phyloP scores from a whole-genome alignment of 2,113 vertebrate genomes.

The Bothrops jararaca region DNA sequence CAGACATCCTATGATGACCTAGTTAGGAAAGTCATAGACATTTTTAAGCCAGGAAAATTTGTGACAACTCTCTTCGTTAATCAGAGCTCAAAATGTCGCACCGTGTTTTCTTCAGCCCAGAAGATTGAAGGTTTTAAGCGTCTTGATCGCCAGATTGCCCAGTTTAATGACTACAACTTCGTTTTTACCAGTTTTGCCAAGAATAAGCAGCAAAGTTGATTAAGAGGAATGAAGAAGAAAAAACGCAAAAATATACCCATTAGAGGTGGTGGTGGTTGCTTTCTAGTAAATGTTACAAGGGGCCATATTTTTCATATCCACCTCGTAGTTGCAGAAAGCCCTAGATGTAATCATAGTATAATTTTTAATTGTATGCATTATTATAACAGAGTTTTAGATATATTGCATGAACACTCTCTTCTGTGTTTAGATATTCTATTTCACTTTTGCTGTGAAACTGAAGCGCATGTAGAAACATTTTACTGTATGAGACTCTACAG shows the following conservation, averaged over 20 bases:
- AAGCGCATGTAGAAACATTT: slow-evolving; percentile 96
- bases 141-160: slow-evolving; percentile 94
- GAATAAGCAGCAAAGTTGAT: slow-evolving; percentile 91
- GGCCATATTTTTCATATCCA: slow-evolving; percentile 71
- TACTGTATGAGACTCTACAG: slow-evolving; percentile 79
- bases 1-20: slow-evolving; percentile 94
- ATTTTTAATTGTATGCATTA: slow-evolving; percentile 92
- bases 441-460: slow-evolving; percentile 98
- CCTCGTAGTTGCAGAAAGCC: slow-evolving; percentile 73
- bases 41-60: slow-evolving; percentile 99
- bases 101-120: slow-evolving; percentile 90
- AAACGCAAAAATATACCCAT: slow-evolving; percentile 85
- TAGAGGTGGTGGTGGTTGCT: slow-evolving; percentile 67
- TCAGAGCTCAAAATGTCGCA: slow-evolving; percentile 99
- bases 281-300: slow-evolving; percentile 67
- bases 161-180: slow-evolving; percentile 98
- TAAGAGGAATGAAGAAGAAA: slow-evolving; percentile 89
- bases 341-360: slow-evolving; percentile 77
- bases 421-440: slow-evolving; percentile 94
- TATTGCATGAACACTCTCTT: slow-evolving; percentile 97
- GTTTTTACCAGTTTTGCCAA: slow-evolving; percentile 97
- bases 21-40: slow-evolving; percentile 91
- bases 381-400: slow-evolving; percentile 90
- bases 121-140: slow-evolving; percentile 95
- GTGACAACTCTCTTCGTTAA: slow-evolving; percentile 99